Conservation (phyloP, 2,113 vertebrate species). For the Prolemur simus region DNA sequence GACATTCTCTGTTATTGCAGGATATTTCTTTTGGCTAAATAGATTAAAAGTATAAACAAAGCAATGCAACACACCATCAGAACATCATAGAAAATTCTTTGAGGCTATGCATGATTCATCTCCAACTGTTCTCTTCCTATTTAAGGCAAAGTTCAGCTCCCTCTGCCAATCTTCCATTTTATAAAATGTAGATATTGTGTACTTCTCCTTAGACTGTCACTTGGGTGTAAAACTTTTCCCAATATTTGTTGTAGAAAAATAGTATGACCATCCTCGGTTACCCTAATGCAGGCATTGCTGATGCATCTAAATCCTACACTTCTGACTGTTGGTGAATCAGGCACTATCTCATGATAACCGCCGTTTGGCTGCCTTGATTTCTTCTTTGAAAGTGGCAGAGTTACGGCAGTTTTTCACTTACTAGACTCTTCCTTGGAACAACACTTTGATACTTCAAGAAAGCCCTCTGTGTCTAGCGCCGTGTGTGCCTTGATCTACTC, state of each 20-base stretch:
- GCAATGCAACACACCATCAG: not conserved
- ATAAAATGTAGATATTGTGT: not conserved
- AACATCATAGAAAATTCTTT: not conserved
- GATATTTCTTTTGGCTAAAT: conserved; percentile 41
- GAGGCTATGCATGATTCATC: not conserved
- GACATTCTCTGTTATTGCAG: not conserved
- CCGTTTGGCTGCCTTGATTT: not conserved
- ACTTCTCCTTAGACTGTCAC: not conserved
- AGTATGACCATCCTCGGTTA: no score
- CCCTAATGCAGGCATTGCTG: rapidly evolving
- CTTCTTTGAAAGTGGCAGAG: not conserved
- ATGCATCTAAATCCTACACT: not conserved
- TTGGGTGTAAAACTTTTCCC: not conserved
- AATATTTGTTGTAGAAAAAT: not conserved
- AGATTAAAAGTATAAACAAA: not conserved
- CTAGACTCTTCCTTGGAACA: not conserved
- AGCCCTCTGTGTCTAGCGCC: no score
- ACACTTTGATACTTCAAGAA: not conserved
- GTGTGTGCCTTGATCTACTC: not conserved
- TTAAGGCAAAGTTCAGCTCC: not conserved
- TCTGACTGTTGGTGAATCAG: not conserved
- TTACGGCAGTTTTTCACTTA: not conserved
- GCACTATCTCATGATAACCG: no score
- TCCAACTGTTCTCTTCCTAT: not conserved
- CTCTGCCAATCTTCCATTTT: not conserved